Percentiles rank a stretch among this genome's conserved stretches.
Evolutionary conservation across 2,888 invertebrate species (phyloP).

Genomic region (Melipona beecheii): DNA sequence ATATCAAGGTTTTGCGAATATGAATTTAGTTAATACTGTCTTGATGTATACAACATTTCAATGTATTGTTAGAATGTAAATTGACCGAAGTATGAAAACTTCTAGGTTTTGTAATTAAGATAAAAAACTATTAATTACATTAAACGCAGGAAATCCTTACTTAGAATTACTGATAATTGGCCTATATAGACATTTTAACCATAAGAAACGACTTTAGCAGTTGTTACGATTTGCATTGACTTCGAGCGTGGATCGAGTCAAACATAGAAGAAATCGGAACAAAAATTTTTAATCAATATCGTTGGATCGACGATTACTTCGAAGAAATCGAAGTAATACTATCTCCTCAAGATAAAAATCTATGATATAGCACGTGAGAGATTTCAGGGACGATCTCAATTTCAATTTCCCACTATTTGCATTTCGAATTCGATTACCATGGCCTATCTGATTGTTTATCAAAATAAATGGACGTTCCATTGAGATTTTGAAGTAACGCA

Average conservation of each 20-base stretch:
- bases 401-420: slow-evolving; percentile 12
- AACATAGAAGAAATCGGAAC: background rate
- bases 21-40: too few species aligned
- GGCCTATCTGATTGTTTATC: background rate
- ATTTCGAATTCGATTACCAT: background rate
- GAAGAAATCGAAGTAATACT: background rate
- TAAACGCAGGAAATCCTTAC: background rate
- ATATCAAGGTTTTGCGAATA: too few species aligned
- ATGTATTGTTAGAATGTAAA: background rate
- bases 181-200: background rate
- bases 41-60: background rate
- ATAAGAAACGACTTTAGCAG: background rate
- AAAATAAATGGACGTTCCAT: background rate
- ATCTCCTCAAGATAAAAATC: background rate
- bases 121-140: background rate
- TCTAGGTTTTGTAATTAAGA: background rate
- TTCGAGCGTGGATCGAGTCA: background rate
- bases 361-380: background rate
- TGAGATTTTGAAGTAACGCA: background rate
- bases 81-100: background rate
- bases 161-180: background rate
- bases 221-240: background rate
- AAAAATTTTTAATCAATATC: background rate
- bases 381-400: background rate
- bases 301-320: background rate